Conservation (phyloP, 1,140 invertebrate genomes). For the Tetramorium parvispinum region DNA sequence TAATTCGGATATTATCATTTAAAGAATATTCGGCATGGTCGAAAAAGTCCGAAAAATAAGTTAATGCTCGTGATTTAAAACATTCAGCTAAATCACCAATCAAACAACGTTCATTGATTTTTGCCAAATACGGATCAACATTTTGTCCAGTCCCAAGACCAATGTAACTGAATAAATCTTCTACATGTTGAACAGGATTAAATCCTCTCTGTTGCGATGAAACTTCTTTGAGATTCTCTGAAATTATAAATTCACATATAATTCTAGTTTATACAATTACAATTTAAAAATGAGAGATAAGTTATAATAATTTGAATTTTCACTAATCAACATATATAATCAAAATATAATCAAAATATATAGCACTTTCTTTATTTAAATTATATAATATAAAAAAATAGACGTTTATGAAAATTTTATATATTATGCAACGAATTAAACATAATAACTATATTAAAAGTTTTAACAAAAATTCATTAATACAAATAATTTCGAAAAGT, state of each 20-base stretch:
- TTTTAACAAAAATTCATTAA: background rate
- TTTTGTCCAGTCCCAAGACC: constrained; percentile 90
- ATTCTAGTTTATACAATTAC: background rate
- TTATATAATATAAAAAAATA: background rate
- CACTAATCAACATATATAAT: background rate
- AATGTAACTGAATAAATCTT: constrained; percentile 90
- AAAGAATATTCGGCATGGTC: constrained; percentile 86
- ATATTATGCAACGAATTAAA: background rate
- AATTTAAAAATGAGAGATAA: background rate
- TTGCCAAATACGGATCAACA: constrained; percentile 91
- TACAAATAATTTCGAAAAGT: background rate
- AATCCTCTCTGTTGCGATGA: constrained; percentile 38
- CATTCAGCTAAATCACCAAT: constrained; percentile 92
- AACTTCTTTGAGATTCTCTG: constrained; percentile 45
- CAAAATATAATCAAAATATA: background rate
- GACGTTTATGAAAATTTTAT: background rate
- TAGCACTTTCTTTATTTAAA: background rate
- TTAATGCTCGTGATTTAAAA: constrained; percentile 91
- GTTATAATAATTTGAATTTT: background rate
- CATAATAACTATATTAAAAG: background rate
- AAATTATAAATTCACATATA: constrained; percentile 51
- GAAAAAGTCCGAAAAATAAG: constrained; percentile 92
- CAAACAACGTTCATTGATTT: constrained; percentile 90
- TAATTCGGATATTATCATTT: constrained; percentile 89
- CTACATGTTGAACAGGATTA: constrained; percentile 85